phyloP scores from a whole-genome alignment of 2,113 vertebrate species.

The Genyomyrus donnyi region DNA sequence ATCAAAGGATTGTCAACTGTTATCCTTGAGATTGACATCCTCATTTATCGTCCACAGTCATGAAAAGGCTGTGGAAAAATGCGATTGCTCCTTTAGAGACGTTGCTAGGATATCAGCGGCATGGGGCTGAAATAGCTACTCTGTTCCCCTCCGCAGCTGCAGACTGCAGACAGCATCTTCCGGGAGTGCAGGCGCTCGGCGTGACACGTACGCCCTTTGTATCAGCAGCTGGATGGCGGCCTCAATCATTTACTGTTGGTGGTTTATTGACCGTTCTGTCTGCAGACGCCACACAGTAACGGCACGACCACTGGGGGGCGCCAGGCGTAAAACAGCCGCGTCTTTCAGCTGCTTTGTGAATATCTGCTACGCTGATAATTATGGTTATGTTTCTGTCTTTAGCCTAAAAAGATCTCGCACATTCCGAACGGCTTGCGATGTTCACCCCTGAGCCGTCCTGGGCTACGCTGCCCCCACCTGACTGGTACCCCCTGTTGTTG shows the following conservation, averaged over 20 bases:
- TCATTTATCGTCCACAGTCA: slow-evolving; percentile 60
- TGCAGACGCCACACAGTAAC: neutral
- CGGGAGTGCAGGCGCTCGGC: slow-evolving; percentile 16
- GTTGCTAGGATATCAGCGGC: slow-evolving; percentile 79
- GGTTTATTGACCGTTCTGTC: neutral
- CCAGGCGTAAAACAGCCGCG: neutral
- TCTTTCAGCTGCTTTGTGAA: neutral
- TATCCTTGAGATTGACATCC: slow-evolving; percentile 44
- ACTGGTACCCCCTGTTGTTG: too few species aligned
- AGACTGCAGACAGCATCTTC: slow-evolving; percentile 41
- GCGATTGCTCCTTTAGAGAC: slow-evolving; percentile 58
- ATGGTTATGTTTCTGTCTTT: neutral
- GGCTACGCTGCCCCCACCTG: neutral
- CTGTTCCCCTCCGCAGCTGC: slow-evolving; percentile 44
- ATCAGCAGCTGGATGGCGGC: slow-evolving; percentile 1
- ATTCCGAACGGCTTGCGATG: neutral
- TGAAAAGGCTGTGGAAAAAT: slow-evolving; percentile 47
- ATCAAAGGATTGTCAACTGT: slow-evolving; percentile 11
- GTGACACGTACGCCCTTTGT: neutral
- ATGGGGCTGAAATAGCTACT: slow-evolving; percentile 56
- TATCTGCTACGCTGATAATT: neutral
- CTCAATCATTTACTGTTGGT: neutral
- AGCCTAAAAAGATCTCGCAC: neutral
- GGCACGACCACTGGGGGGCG: neutral
- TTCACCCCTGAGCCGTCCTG: neutral